phyloP scores from a whole-genome alignment of 2,797 vertebrate genomes.

The Siniperca scherzeri region DNA sequence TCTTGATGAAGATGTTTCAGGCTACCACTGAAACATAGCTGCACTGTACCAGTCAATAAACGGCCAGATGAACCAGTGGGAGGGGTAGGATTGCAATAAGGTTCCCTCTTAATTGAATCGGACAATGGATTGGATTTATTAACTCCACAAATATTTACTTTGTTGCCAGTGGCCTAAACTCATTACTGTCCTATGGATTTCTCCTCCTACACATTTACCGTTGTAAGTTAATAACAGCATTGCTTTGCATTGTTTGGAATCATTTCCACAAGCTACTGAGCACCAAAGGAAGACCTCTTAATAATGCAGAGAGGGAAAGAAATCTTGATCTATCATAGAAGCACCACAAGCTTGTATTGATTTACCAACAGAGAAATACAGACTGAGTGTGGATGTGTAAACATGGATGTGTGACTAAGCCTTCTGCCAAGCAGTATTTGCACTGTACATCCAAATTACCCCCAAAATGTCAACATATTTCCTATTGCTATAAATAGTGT shows the following conservation, averaged over 20 bases:
- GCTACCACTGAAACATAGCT: constrained; percentile 17
- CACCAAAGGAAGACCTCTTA: constrained; percentile 53
- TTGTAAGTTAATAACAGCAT: constrained; percentile 81
- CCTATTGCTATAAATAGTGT: neutral
- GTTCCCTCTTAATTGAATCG: constrained; percentile 74
- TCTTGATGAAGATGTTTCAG: constrained; percentile 44
- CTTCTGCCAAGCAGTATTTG: constrained; percentile 28
- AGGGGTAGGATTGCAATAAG: constrained; percentile 33
- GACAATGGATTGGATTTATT: constrained; percentile 78
- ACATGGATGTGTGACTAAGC: constrained; percentile 56
- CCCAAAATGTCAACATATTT: constrained; percentile 37
- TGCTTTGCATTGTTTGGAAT: constrained; percentile 80
- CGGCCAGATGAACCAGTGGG: constrained; percentile 14
- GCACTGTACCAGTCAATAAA: constrained; percentile 58
- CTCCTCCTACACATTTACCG: constrained; percentile 79
- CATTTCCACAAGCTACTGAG: constrained; percentile 79
- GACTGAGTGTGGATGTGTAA: constrained; percentile 46
- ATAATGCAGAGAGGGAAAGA: constrained; percentile 26
- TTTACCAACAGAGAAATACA: constrained; percentile 27
- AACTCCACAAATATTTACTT: constrained; percentile 83
- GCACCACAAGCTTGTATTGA: constrained; percentile 50
- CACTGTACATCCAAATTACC: constrained; percentile 34
- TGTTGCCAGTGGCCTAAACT: constrained; percentile 71
- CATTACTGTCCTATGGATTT: constrained; percentile 87
- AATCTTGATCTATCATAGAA: constrained; percentile 7